These are phyloP conservation scores for Ataeniobius toweri DNA, from an alignment of 2,797 vertebrate genomes.

Conservation along the genomic window DNA sequence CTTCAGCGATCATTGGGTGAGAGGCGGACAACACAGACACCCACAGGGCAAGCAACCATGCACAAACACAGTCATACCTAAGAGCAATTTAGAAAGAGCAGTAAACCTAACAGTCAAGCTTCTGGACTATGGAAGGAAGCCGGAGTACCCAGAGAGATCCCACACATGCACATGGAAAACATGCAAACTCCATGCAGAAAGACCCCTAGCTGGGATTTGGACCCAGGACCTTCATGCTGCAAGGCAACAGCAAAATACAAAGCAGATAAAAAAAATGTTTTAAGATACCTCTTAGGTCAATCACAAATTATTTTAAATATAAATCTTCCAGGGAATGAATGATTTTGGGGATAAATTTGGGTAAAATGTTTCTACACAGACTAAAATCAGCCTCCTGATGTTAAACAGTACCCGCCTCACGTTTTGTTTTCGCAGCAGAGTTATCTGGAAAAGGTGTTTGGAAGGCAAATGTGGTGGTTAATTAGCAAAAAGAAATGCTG, in stretches of 20 bases:
- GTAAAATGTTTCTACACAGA: neutral
- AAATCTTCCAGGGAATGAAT: too few relatives aligned
- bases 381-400: slow-evolving; percentile 42
- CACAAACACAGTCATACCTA: neutral
- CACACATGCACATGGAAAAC: too few relatives aligned
- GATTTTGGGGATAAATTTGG: too few relatives aligned
- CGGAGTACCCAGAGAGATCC: too few relatives aligned
- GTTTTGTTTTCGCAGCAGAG: slow-evolving; percentile 40
- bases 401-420: slow-evolving; percentile 13
- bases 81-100: neutral
- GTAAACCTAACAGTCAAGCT: neutral
- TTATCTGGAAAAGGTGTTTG: slow-evolving; percentile 57
- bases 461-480: slow-evolving; percentile 56
- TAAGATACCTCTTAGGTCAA: too few relatives aligned
- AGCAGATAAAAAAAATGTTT: too few relatives aligned
- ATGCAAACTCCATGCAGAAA: too few relatives aligned
- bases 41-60: neutral
- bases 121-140: neutral
- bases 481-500: slow-evolving; percentile 59
- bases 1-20: too few relatives aligned
- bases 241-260: too few relatives aligned
- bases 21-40: neutral
- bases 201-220: too few relatives aligned
- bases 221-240: too few relatives aligned
- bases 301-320: too few relatives aligned